phyloP scores from a whole-genome alignment of 2,888 invertebrate species.

The Herminia tarsipennalis region DNA sequence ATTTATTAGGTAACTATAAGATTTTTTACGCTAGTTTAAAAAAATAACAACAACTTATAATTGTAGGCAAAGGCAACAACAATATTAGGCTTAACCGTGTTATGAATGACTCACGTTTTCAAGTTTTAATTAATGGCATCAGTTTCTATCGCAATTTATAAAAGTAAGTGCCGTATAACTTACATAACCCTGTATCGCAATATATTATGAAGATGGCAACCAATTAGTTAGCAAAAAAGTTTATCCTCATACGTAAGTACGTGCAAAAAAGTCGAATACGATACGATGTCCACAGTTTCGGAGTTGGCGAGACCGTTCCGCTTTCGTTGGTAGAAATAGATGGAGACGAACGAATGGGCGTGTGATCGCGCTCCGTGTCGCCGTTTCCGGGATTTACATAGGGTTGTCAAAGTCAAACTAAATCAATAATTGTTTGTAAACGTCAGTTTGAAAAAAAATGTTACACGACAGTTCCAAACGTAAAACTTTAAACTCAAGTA shows the following conservation, averaged over 20 bases:
- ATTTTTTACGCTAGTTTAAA: too few relatives aligned
- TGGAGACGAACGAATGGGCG: constrained; percentile 59
- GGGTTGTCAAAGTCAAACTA: constrained; percentile 38
- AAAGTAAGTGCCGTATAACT: too few relatives aligned
- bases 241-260: constrained; percentile 1
- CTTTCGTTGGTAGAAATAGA: constrained; percentile 79
- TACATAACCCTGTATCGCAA: neutral
- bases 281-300: constrained; percentile 44
- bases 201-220: neutral
- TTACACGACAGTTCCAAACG: too few relatives aligned
- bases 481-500: too few relatives aligned
- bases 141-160: too few relatives aligned
- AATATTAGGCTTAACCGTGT: too few relatives aligned
- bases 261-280: constrained; percentile 32
- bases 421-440: neutral
- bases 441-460: too few relatives aligned
- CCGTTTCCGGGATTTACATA: constrained; percentile 67
- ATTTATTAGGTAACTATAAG: too few relatives aligned
- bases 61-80: too few relatives aligned
- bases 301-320: constrained; percentile 67
- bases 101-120: too few relatives aligned
- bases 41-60: too few relatives aligned
- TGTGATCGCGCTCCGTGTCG: constrained; percentile 65
- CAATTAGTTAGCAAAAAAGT: constrained; percentile 5
- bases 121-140: too few relatives aligned